A percentile compares a stretch with the other conserved stretches of the same genome.
Evolutionary conservation across 2,113 vertebrate genomes (phyloP).

Genomic region (Sinosuthora webbiana): DNA sequence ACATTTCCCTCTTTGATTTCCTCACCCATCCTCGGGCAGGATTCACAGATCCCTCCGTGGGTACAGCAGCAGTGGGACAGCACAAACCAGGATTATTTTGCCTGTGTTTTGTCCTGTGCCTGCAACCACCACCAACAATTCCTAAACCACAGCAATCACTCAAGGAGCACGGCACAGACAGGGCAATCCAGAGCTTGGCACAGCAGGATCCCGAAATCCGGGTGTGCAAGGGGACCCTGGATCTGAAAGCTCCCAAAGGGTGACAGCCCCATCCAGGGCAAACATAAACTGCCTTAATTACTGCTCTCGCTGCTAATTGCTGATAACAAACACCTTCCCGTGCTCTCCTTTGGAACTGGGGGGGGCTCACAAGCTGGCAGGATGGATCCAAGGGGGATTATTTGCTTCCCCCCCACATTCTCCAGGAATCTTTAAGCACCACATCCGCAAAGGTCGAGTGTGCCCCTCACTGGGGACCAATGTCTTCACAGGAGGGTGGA

Average conservation of each 20-base stretch:
- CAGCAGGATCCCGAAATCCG: background rate
- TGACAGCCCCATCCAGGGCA: background rate
- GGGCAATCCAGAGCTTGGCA: background rate
- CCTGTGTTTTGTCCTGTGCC: background rate
- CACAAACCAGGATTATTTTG: background rate
- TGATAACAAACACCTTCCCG: background rate
- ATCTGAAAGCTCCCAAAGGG: background rate
- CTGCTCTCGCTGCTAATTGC: background rate
- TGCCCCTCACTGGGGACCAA: conserved; percentile 15
- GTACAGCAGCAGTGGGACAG: background rate
- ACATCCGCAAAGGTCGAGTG: background rate
- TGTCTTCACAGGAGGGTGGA: background rate
- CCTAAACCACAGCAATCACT: background rate
- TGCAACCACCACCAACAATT: background rate
- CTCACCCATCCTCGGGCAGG: accelerated
- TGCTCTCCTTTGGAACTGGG: background rate
- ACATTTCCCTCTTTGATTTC: background rate
- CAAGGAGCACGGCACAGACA: background rate
- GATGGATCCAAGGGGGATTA: background rate
- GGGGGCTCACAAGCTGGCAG: background rate
- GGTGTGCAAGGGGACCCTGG: background rate
- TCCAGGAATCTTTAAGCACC: conserved; percentile 1
- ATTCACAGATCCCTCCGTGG: accelerated
- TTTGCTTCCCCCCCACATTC: background rate
- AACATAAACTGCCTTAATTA: conserved; percentile 12